Evolutionary conservation across 64 coral and sea anemone genomes (phyloP).

Genomic region (Orbicella faveolata): DNA sequence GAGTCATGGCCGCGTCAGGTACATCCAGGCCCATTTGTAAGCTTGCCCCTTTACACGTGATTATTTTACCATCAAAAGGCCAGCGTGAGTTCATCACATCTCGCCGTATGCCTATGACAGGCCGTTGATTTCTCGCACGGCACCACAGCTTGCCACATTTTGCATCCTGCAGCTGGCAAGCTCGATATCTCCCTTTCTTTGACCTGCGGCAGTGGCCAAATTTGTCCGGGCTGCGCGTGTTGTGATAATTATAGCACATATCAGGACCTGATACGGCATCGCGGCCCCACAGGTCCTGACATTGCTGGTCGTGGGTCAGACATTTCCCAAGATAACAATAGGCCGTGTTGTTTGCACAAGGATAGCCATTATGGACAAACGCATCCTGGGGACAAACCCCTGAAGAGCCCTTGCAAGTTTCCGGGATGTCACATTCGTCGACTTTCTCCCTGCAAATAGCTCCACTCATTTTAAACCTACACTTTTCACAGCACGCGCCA

Average conservation of each 20-base stretch:
- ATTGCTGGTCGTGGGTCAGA: constrained; percentile 41
- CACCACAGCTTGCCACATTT: constrained; percentile 33
- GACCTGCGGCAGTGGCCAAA: constrained; percentile 47
- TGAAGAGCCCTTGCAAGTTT: constrained; percentile 21
- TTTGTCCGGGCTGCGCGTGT: constrained; percentile 4
- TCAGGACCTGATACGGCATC: constrained; percentile 41
- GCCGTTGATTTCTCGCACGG: not conserved
- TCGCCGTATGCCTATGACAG: constrained; percentile 14
- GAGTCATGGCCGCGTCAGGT: constrained; percentile 29
- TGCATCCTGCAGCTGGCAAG: not conserved
- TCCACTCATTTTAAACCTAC: constrained; percentile 20
- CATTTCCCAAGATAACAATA: constrained; percentile 54
- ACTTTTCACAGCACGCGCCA: constrained; percentile 20
- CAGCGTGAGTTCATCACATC: constrained; percentile 11
- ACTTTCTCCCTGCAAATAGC: not conserved
- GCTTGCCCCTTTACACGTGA: constrained; percentile 16
- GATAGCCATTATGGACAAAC: constrained; percentile 43
- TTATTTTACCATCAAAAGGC: not conserved
- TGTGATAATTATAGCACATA: constrained; percentile 35
- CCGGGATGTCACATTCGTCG: constrained; percentile 35
- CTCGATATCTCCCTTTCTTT: constrained; percentile 22
- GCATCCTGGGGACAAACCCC: constrained; percentile 43
- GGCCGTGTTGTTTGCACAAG: constrained; percentile 30
- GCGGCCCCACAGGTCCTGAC: constrained; percentile 45
- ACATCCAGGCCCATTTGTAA: not conserved